phyloP scores from a whole-genome alignment of 2,888 invertebrate genomes.

The Mantis religiosa region DNA sequence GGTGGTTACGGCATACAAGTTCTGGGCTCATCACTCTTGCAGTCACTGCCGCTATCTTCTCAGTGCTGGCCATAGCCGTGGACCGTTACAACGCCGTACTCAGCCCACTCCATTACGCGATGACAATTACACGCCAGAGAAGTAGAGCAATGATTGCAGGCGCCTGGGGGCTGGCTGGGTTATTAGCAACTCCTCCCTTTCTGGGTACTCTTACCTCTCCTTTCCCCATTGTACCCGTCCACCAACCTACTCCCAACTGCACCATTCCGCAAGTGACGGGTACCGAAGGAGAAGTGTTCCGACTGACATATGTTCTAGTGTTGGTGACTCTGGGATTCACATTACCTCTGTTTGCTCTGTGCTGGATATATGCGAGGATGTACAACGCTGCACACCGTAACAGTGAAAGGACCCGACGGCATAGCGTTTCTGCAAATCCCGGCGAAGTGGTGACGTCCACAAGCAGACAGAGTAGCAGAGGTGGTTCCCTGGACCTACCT shows the following conservation, averaged over 20 bases:
- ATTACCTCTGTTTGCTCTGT: conserved; percentile 46
- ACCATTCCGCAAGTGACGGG: neutral
- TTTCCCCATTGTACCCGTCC: neutral
- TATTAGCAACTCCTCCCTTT: conserved; percentile 39
- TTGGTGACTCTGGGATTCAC: conserved; percentile 46
- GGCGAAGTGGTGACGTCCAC: conserved; percentile 28
- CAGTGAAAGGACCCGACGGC: conserved; percentile 47
- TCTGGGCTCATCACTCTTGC: conserved; percentile 44
- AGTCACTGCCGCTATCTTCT: conserved; percentile 48
- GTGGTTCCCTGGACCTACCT: conserved; percentile 27
- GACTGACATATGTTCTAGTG: conserved; percentile 42
- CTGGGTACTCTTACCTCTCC: conserved; percentile 27
- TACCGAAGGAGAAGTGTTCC: conserved; percentile 30
- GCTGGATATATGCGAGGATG: conserved; percentile 48
- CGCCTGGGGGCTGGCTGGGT: conserved; percentile 44
- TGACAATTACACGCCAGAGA: conserved; percentile 47
- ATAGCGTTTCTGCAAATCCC: conserved; percentile 42
- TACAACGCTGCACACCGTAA: conserved; percentile 49
- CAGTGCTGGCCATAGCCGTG: conserved; percentile 48
- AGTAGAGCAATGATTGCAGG: conserved; percentile 44
- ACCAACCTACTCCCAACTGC: neutral
- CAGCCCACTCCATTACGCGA: conserved; percentile 50
- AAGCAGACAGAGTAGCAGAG: conserved; percentile 22
- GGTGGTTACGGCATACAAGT: conserved; percentile 40
- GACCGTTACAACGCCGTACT: conserved; percentile 50